Conservation (phyloP, 2,888 invertebrate genomes). For the Protodeltote pygarga region DNA sequence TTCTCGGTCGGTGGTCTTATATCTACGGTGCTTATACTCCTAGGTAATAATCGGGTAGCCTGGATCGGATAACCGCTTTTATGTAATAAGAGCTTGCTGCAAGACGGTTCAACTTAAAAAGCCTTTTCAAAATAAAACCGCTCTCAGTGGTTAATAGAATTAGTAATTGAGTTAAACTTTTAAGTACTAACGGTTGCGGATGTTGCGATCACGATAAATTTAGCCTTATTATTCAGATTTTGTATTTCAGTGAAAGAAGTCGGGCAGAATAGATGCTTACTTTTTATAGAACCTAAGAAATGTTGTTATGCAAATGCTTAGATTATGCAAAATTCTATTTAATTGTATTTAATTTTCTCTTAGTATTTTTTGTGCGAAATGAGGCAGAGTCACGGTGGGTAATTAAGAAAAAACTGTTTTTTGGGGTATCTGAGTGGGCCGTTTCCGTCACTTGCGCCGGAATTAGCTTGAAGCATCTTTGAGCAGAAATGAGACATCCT, state of each 20-base stretch:
- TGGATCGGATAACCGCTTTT: conserved; percentile 30
- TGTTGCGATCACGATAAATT: background rate
- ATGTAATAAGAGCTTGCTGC: conserved; percentile 35
- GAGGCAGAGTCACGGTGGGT: conserved; percentile 24
- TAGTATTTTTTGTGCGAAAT: conserved; percentile 38
- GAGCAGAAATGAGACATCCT: conserved; percentile 23
- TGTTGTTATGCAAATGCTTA: conserved; percentile 29
- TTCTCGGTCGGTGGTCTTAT: conserved; percentile 72
- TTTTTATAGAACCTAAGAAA: conserved; percentile 26
- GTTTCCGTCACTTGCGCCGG: conserved; percentile 40
- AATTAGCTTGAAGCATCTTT: conserved; percentile 37
- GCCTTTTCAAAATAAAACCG: conserved; percentile 26
- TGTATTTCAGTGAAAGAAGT: conserved; percentile 2
- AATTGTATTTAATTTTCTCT: conserved; percentile 35
- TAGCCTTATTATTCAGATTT: conserved; percentile 12
- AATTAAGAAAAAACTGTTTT: conserved; percentile 41
- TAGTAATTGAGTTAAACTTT: conserved; percentile 11
- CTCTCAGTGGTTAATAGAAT: conserved; percentile 10
- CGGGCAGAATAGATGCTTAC: conserved; percentile 14
- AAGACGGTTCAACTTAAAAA: conserved; percentile 15
- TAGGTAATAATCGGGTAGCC: conserved; percentile 36
- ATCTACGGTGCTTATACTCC: conserved; percentile 53
- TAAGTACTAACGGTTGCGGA: background rate
- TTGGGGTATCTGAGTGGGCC: conserved; percentile 20
- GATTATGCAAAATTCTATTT: conserved; percentile 36